These are phyloP conservation scores for Rhopalosiphum padi DNA, from an alignment of 1,140 invertebrate genomes.

Conservation along the genomic window DNA sequence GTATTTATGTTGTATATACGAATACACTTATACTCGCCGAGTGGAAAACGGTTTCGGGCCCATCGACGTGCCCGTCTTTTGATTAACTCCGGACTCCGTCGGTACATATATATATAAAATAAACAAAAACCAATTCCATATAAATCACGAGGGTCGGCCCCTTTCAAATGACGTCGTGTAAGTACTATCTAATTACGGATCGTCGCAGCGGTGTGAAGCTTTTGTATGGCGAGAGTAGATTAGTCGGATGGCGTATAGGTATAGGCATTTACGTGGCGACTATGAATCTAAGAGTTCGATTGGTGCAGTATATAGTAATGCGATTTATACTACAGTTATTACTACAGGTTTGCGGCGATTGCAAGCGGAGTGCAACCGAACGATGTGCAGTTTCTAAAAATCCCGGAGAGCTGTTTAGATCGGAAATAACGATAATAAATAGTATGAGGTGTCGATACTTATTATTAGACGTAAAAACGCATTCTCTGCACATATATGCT, in stretches of 20 bases:
- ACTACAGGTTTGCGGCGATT: too few species aligned
- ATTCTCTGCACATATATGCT: too few species aligned
- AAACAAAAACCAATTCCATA: constrained; percentile 40
- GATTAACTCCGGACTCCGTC: constrained; percentile 26
- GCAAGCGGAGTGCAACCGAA: too few species aligned
- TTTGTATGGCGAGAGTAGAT: background rate
- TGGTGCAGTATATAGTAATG: too few species aligned
- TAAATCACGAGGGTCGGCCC: constrained; percentile 49
- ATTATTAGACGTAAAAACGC: too few species aligned
- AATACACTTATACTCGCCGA: background rate
- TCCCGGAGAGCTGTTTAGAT: background rate
- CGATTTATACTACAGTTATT: too few species aligned
- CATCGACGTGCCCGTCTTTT: constrained; percentile 14
- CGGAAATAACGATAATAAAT: background rate
- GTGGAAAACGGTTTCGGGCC: background rate
- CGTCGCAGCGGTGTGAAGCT: background rate
- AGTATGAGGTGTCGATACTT: background rate
- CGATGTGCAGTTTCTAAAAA: background rate
- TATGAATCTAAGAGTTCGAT: background rate
- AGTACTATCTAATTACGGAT: constrained; percentile 38
- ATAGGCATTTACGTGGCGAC: background rate
- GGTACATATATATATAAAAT: background rate
- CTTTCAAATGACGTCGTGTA: background rate
- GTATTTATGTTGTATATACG: background rate
- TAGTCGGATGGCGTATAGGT: background rate